Evolutionary conservation across 2,888 invertebrate species (phyloP), one percentile per base, ranked within the genome.

Genomic region (Diarsia mendica): DNA sequence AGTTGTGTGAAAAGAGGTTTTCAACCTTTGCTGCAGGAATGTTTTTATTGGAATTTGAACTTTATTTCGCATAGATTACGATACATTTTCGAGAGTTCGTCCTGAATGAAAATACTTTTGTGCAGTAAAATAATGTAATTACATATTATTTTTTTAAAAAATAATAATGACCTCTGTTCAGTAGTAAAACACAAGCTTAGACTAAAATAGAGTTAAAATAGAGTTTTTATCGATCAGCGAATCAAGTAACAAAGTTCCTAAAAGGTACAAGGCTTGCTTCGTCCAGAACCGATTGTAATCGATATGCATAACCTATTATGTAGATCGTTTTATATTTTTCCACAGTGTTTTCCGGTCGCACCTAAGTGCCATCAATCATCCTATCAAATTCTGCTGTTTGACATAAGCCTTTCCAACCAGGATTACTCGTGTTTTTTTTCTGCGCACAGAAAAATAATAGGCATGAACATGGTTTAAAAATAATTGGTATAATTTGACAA

Each of bases 341-440:
- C n/a, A 64, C 55, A 23, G 15, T 66, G 77, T 71, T 77, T 80
- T 77, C 66, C 82, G 60, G 77, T 66, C 61, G 71, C 77, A 55
- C 61, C 75, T 75, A 75, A 69, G 65, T 77, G 70, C 70, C 82
- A 80, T 82, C 77, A 71, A 80, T 77, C 79, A 77, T 18, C 33
- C 61, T 46, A 67, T 82, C 65, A 71, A 71, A 63, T 77, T 55
- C 33, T 63, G n/a, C 20, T 55, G 23, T 60, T 66, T 4, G 49
- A 51, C 65, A 20, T 64, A 68, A 64, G 55, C 55, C 63, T 28
- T 23, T 39, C 0, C 10, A 53, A 13, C 10, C 9, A 11, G 13
- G 46, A 60, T 79, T 65, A 78, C n/a, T 20, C 4, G 18, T 49
- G 6, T 64, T 13, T 51, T 15, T n/a, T 64, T 72, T 44, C 9